Base-by-base conservation (phyloP, 2,888 invertebrate species). In the Endotricha flammealis region DNA sequence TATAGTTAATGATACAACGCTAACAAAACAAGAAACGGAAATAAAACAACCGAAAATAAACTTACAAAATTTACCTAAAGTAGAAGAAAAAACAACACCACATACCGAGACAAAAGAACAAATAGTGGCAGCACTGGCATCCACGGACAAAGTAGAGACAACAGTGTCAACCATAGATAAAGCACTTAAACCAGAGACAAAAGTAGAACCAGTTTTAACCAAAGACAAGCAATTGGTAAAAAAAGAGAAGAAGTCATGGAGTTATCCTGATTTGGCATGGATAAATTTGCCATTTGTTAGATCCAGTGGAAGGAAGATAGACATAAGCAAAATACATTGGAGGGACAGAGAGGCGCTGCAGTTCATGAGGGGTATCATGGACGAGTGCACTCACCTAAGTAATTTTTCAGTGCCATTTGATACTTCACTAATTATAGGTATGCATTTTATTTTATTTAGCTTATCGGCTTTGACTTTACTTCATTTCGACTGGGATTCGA, bases 321-420 rank as follows among this genome's bases (percentile, higher is more conserved):
- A 90, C 53, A 88, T 88, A 56, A 82, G 75, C 34, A 89, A 90
- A 64, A 90, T 89, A 36, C 92, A 92, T 51, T 91, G 90, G 89
- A 89, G 92, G 48, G 92, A 93, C 67, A 89, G 90, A 53, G 95
- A 96, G 74, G 94, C 95, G 0, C 57, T 95, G 36, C 94, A 95
- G 79, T 98, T 99, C 66, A 98, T 99, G 98, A 88, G 95, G 31
- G 97, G 98, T 0, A 92, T 99, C 51, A 99, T 99, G 99, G 99
- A 99, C 66, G 98, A 99, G 74, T 99, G 97, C 70, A 99, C 99
- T 0, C 98, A 98, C 81, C 86, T 99, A 24, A 95, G 92, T 48
- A 97, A 98, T 78, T 99, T 97, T 66, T 93, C 96, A 1, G 87
- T 92, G 9, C 95, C 95, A 0, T 91, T 91, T 32, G 98, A 99